phyloP scores from a whole-genome alignment of 2,888 invertebrate species.

The Rhabditoides inermis region DNA sequence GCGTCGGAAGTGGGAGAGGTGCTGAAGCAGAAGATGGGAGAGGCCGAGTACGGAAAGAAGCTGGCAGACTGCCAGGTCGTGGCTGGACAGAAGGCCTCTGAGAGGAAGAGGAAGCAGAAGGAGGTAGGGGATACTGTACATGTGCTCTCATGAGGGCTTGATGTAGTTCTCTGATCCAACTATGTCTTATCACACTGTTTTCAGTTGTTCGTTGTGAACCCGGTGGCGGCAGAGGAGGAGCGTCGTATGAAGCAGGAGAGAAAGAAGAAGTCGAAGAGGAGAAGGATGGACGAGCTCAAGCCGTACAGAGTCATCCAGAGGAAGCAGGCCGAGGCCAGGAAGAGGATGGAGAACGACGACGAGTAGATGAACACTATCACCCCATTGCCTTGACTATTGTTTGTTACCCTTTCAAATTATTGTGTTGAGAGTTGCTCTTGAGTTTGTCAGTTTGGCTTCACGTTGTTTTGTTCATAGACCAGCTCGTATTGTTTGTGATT shows the following conservation, averaged over 20 bases:
- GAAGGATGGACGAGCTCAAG: constrained; percentile 37
- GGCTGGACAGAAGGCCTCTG: constrained; percentile 14
- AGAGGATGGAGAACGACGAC: constrained; percentile 15
- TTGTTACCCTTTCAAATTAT: too few relatives aligned
- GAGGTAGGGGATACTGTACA: constrained; percentile 3
- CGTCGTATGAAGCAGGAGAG: constrained; percentile 28
- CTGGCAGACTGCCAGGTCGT: constrained; percentile 26
- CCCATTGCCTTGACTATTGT: too few relatives aligned
- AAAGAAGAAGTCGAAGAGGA: constrained; percentile 34
- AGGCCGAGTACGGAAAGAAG: constrained; percentile 20
- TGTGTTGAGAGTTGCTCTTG: too few relatives aligned
- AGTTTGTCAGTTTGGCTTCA: too few relatives aligned
- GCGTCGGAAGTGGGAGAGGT: constrained; percentile 38
- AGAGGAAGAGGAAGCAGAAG: constrained; percentile 28
- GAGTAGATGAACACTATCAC: too few relatives aligned
- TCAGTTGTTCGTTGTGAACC: constrained; percentile 31
- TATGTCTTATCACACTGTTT: not conserved
- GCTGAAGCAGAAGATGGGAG: constrained; percentile 32
- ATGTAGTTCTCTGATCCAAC: not conserved
- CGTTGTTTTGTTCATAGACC: too few relatives aligned
- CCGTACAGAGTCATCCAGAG: constrained; percentile 40
- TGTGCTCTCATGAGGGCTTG: not conserved
- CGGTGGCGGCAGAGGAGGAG: constrained; percentile 28
- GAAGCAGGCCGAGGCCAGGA: constrained; percentile 14
- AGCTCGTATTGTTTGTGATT: too few relatives aligned